phyloP scores from a whole-genome alignment of 2,797 vertebrate species.

The Varecia variegata region DNA sequence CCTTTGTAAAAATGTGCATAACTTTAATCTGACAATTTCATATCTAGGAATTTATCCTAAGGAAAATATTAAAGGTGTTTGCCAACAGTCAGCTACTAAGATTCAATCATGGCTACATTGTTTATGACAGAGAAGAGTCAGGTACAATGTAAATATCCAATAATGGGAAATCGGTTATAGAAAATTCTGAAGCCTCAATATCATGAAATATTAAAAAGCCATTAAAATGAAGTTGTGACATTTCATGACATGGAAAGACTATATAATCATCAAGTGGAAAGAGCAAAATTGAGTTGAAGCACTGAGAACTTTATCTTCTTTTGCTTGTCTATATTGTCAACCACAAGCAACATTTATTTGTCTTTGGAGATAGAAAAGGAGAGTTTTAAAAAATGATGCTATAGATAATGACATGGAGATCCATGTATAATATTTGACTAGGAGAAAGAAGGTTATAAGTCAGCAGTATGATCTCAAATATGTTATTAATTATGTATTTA shows the following conservation, averaged over 20 bases:
- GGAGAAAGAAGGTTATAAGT: background rate
- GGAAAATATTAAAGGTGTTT: background rate
- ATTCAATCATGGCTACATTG: background rate
- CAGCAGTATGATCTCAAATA: background rate
- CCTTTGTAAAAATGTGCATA: background rate
- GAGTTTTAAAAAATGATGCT: background rate
- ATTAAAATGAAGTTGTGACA: background rate
- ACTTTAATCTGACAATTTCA: background rate
- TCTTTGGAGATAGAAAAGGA: background rate
- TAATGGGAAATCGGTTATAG: background rate
- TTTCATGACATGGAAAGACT: background rate
- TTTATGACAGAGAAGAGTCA: background rate
- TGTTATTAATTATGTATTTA: background rate
- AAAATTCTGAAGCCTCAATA: background rate
- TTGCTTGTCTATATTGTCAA: background rate
- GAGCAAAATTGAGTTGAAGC: background rate
- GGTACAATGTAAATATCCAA: background rate
- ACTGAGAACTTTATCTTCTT: background rate
- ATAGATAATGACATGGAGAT: background rate
- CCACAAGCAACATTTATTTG: background rate
- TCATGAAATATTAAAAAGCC: background rate
- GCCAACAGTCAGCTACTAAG: background rate
- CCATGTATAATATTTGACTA: background rate
- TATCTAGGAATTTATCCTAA: background rate
- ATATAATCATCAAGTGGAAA: background rate